Percentiles rank a stretch among this genome's conserved stretches.
These are phyloP conservation scores for Fregetta grallaria DNA, from an alignment of 2,113 vertebrate genomes.

Conservation along the genomic window DNA sequence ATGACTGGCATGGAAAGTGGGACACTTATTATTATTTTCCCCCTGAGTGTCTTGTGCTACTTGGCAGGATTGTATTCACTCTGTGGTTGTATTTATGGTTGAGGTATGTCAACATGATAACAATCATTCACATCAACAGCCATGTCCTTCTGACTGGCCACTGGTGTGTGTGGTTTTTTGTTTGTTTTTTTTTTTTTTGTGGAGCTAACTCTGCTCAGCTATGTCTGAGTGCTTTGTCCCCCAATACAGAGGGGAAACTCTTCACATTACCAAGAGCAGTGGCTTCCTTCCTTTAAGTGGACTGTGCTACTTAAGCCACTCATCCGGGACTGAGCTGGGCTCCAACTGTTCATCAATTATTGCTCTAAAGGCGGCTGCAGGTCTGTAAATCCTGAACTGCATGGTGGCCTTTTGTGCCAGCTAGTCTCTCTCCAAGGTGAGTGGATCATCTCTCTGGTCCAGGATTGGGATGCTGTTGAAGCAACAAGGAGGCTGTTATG, in stretches of 20 bases:
- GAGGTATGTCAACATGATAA: background rate
- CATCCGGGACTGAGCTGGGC: background rate
- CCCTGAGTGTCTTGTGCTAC: background rate
- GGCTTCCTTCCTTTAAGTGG: background rate
- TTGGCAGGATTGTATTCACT: background rate
- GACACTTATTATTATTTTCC: background rate
- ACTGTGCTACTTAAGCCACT: background rate
- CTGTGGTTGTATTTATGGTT: background rate
- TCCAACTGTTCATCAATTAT: background rate
- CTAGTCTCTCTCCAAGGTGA: no score
- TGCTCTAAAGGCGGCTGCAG: background rate
- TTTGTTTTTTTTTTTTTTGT: background rate
- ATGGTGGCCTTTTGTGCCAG: background rate
- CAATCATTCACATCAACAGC: background rate
- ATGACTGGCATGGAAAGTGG: background rate
- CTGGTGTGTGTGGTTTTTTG: no score
- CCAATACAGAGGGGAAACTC: background rate
- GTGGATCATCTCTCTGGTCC: no score
- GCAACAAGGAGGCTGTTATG: background rate
- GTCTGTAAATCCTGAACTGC: background rate
- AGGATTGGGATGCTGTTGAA: background rate
- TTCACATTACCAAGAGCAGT: background rate
- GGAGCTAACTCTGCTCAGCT: background rate
- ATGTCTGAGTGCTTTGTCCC: background rate
- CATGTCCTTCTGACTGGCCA: background rate